These are phyloP conservation scores for Halictus quadricinctus DNA, from an alignment of 2,888 invertebrate species.

Conservation along the genomic window DNA sequence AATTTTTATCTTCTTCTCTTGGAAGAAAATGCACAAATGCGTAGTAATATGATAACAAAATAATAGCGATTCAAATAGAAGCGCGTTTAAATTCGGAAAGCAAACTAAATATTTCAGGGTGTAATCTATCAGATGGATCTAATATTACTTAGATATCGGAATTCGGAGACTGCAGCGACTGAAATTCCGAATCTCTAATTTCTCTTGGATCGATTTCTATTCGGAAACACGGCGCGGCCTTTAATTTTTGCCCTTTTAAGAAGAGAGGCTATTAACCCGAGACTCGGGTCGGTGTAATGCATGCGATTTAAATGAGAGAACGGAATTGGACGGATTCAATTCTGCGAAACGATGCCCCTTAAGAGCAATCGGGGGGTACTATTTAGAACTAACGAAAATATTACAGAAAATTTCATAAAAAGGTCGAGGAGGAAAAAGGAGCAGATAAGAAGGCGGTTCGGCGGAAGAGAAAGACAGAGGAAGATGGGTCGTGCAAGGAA, in stretches of 20 bases:
- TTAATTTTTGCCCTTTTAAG: not conserved
- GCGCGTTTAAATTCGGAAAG: not conserved
- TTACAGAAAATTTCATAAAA: slow-evolving; percentile 49
- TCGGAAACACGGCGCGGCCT: not conserved
- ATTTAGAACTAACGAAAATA: slow-evolving; percentile 57
- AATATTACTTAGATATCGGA: not conserved
- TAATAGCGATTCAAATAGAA: not conserved
- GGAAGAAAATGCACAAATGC: not conserved
- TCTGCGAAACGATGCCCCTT: slow-evolving; percentile 59
- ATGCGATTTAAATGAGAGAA: slow-evolving; percentile 50
- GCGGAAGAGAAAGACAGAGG: not conserved
- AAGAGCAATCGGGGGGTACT: slow-evolving; percentile 49
- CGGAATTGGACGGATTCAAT: slow-evolving; percentile 66
- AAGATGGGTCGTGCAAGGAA: slow-evolving; percentile 10
- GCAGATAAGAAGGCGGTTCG: not conserved
- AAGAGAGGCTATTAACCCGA: slow-evolving; percentile 22
- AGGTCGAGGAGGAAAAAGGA: slow-evolving; percentile 22
- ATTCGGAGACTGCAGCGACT: not conserved
- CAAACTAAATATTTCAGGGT: not conserved
- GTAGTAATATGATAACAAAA: not conserved
- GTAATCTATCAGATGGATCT: not conserved
- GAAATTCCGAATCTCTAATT: not conserved
- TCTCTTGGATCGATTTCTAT: not conserved
- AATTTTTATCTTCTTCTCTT: not conserved
- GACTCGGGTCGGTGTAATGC: slow-evolving; percentile 35